A percentile compares a stretch with the other conserved stretches of the same genome.
Evolutionary conservation across 2,113 vertebrate species (phyloP).

Genomic region (Bothrops jararaca): DNA sequence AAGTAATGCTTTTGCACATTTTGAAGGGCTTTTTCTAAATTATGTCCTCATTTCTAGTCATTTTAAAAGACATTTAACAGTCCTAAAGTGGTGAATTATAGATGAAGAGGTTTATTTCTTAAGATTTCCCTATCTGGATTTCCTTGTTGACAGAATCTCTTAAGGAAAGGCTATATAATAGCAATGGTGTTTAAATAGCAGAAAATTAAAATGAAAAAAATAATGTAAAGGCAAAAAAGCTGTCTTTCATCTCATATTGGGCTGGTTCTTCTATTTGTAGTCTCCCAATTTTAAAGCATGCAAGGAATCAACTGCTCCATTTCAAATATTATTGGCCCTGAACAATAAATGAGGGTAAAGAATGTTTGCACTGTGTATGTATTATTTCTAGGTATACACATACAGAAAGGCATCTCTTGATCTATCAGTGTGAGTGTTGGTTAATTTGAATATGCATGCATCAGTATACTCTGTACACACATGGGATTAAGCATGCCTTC

Average conservation of each 20-base stretch:
- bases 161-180: conserved; percentile 50
- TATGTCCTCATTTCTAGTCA: neutral
- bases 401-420: neutral
- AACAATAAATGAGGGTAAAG: conserved; percentile 20
- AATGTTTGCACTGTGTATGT: neutral
- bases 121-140: conserved; percentile 48
- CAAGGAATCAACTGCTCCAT: conserved; percentile 36
- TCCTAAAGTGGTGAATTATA: conserved; percentile 47
- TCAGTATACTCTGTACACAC: conserved; percentile 11
- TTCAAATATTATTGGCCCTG: conserved; percentile 32
- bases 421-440: conserved; percentile 21
- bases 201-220: conserved; percentile 24
- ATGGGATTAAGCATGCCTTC: conserved; percentile 29
- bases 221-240: conserved; percentile 45
- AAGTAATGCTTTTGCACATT: neutral
- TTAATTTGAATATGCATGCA: conserved; percentile 40
- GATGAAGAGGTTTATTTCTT: conserved; percentile 50
- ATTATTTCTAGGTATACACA: neutral
- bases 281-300: conserved; percentile 45
- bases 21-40: neutral
- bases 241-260: conserved; percentile 61
- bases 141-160: conserved; percentile 51
- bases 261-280: conserved; percentile 42
- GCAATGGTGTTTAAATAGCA: conserved; percentile 56
- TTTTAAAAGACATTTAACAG: conserved; percentile 58